A percentile compares a stretch with the other conserved stretches of the same genome.
phyloP scores from a whole-genome alignment of 2,797 vertebrate species.

The Australoheros facetus region DNA sequence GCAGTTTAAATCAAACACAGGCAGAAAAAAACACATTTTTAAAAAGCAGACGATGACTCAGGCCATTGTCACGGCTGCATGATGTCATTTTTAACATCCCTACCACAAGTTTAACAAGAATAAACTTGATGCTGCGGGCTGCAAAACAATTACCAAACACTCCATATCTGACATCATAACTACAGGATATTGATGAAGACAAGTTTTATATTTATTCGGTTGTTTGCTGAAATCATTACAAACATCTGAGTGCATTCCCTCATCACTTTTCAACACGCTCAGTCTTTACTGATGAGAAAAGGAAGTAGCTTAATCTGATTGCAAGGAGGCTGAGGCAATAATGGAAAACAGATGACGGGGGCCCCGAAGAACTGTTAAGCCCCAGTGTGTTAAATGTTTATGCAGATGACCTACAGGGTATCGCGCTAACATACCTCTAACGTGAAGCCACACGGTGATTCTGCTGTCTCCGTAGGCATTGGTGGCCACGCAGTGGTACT shows the following conservation, averaged over 20 bases:
- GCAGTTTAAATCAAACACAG: constrained; percentile 45
- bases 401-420: constrained; percentile 65
- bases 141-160: constrained; percentile 27
- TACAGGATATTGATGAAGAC: constrained; percentile 3
- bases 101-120: constrained; percentile 45
- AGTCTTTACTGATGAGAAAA: constrained; percentile 38
- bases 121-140: constrained; percentile 28
- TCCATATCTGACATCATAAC: constrained; percentile 49
- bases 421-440: constrained; percentile 82
- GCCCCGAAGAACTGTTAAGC: constrained; percentile 56
- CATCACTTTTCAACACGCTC: constrained; percentile 51
- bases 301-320: constrained; percentile 59
- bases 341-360: constrained; percentile 78
- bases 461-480: constrained; percentile 78
- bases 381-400: constrained; percentile 54
- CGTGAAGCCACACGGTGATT: constrained; percentile 84
- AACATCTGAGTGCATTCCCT: constrained; percentile 37
- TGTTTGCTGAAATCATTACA: constrained; percentile 43
- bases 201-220: constrained; percentile 40
- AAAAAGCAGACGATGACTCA: constrained; percentile 48
- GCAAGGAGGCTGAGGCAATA: constrained; percentile 53
- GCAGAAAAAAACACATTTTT: constrained; percentile 1
- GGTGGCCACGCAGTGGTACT: constrained; percentile 85
- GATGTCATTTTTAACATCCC: constrained; percentile 61
- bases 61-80: constrained; percentile 24